A percentile compares a stretch with the other conserved stretches of the same genome.
Evolutionary conservation across 1,140 invertebrate species (phyloP).

Genomic region (Tetraneura akinire): DNA sequence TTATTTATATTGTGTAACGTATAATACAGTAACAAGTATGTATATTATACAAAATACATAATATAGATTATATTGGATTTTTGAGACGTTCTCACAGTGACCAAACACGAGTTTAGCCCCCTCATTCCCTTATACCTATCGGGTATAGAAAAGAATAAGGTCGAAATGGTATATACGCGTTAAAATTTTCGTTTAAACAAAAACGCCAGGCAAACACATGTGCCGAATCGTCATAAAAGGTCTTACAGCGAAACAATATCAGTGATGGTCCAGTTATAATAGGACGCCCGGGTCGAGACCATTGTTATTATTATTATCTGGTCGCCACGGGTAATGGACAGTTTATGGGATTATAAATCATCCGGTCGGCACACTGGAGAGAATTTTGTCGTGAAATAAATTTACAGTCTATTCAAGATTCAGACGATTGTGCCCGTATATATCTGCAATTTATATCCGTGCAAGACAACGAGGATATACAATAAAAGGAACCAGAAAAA

Average conservation of each 20-base stretch:
- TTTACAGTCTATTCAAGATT: conserved; percentile 34
- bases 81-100: no score
- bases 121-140: no score
- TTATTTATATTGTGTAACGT: no score
- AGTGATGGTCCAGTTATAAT: not conserved
- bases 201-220: not conserved
- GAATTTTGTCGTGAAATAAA: conserved; percentile 43
- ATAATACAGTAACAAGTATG: no score
- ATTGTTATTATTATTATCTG: not conserved
- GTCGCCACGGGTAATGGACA: conserved; percentile 24
- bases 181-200: not conserved
- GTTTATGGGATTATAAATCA: conserved; percentile 46
- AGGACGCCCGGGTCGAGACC: not conserved
- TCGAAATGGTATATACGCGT: not conserved
- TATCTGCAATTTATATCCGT: conserved; percentile 5
- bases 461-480: not conserved
- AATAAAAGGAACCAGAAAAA: conserved; percentile 45
- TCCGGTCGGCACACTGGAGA: not conserved
- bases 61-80: no score
- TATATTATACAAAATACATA: no score
- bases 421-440: no score
- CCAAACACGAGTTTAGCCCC: no score
- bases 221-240: not conserved
- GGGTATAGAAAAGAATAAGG: no score
- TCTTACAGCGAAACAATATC: not conserved